phyloP scores from a whole-genome alignment of 2,113 vertebrate genomes.

The Pardalotus punctatus region DNA sequence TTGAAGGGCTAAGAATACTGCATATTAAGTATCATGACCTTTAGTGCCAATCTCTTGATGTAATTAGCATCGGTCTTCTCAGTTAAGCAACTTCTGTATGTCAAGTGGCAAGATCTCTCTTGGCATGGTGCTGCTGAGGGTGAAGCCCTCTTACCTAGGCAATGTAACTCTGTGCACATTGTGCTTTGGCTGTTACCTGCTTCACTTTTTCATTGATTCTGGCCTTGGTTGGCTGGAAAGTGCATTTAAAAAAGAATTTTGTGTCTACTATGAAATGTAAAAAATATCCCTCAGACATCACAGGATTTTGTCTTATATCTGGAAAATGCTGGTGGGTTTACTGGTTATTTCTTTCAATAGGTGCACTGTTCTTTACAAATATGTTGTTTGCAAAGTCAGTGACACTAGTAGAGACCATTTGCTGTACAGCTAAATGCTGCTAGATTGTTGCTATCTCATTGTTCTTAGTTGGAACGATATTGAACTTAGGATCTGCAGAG shows the following conservation, averaged over 20 bases:
- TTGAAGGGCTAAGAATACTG: background rate
- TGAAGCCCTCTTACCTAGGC: background rate
- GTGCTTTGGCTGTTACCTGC: fast-evolving
- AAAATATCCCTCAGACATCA: background rate
- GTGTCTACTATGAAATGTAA: background rate
- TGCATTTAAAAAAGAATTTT: background rate
- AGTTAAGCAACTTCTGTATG: background rate
- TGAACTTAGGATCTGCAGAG: background rate
- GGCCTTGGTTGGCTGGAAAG: background rate
- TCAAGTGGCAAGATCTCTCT: constrained; percentile 5
- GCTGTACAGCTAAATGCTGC: background rate
- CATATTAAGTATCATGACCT: constrained; percentile 10
- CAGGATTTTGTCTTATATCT: background rate
- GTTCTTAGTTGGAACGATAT: background rate
- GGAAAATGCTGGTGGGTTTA: background rate
- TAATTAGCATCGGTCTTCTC: background rate
- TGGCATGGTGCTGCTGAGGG: background rate
- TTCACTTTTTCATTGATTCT: background rate
- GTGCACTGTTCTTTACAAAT: background rate
- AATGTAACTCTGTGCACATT: background rate
- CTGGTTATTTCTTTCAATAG: background rate
- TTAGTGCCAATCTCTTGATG: background rate
- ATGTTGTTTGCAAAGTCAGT: background rate
- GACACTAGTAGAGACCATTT: background rate
- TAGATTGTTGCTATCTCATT: background rate